A percentile compares a stretch with the other conserved stretches of the same genome.
Evolutionary conservation across 2,888 invertebrate species (phyloP).

Genomic region (Dicranocentrus wangi): DNA sequence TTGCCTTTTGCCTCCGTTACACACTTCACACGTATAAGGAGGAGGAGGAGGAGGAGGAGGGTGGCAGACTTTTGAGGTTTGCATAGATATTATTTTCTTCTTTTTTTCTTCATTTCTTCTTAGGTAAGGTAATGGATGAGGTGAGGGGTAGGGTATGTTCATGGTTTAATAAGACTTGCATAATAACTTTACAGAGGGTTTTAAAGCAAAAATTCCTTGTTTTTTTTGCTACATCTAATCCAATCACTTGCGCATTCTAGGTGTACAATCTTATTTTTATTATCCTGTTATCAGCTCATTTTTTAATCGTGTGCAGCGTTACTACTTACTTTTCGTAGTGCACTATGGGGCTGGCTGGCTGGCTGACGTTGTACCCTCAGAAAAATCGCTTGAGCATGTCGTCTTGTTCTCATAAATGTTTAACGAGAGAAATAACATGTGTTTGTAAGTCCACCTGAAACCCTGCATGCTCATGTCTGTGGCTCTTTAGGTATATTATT

Average conservation of each 20-base stretch:
- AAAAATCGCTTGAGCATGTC: neutral
- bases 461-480: too few relatives aligned
- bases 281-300: conserved; percentile 2
- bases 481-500: too few relatives aligned
- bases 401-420: too few relatives aligned
- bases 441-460: too few relatives aligned
- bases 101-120: neutral
- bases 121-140: neutral
- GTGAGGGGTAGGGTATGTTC: neutral
- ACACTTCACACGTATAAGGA: neutral
- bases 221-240: neutral
- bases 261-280: neutral
- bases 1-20: neutral
- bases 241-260: neutral
- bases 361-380: too few relatives aligned
- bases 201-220: neutral
- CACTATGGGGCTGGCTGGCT: too few relatives aligned
- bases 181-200: neutral
- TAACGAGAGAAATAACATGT: too few relatives aligned
- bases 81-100: neutral
- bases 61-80: neutral
- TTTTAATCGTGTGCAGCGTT: neutral
- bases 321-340: neutral
- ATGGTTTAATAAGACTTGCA: conserved; percentile 8
- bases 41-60: neutral